phyloP scores from a whole-genome alignment of 2,888 invertebrate genomes.

The Amblyteles armatorius region DNA sequence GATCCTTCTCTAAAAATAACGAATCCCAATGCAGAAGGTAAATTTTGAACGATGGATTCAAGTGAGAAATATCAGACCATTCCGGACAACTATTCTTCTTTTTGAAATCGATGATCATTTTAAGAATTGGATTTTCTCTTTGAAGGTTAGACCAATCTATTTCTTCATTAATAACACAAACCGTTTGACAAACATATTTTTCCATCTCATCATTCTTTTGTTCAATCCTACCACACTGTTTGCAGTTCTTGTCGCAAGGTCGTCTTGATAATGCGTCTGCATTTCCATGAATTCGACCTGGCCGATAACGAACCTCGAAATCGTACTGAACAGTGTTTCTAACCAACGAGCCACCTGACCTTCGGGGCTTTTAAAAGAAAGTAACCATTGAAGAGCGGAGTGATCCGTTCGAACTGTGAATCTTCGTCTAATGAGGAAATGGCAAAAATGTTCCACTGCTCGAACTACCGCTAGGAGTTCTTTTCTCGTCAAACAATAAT shows the following conservation, averaged over 20 bases:
- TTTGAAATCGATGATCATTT: constrained; percentile 33
- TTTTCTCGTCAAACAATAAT: constrained; percentile 72
- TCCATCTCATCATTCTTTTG: constrained; percentile 8
- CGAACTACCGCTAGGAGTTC: constrained; percentile 74
- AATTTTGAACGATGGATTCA: constrained; percentile 44
- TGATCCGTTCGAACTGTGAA: constrained; percentile 77
- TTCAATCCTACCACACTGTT: constrained; percentile 45
- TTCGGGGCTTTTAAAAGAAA: constrained; percentile 77
- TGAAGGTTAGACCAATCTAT: constrained; percentile 17
- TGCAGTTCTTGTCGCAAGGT: constrained; percentile 58
- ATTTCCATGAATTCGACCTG: constrained; percentile 69
- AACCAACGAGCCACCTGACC: constrained; percentile 79
- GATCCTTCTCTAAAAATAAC: constrained; percentile 51
- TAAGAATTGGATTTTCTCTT: constrained; percentile 10
- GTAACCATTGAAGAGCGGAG: constrained; percentile 76
- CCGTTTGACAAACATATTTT: constrained; percentile 7
- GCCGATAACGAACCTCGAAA: constrained; percentile 71
- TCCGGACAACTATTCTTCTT: constrained; percentile 34
- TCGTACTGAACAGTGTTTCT: constrained; percentile 74
- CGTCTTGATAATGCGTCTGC: constrained; percentile 72
- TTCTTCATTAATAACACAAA: neutral
- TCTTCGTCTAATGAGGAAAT: constrained; percentile 74
- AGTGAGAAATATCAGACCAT: constrained; percentile 59
- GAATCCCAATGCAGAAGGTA: constrained; percentile 70
- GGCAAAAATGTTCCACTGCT: constrained; percentile 73